Conservation (phyloP, 2,797 vertebrate genomes). For the Sebastes nivosus region DNA sequence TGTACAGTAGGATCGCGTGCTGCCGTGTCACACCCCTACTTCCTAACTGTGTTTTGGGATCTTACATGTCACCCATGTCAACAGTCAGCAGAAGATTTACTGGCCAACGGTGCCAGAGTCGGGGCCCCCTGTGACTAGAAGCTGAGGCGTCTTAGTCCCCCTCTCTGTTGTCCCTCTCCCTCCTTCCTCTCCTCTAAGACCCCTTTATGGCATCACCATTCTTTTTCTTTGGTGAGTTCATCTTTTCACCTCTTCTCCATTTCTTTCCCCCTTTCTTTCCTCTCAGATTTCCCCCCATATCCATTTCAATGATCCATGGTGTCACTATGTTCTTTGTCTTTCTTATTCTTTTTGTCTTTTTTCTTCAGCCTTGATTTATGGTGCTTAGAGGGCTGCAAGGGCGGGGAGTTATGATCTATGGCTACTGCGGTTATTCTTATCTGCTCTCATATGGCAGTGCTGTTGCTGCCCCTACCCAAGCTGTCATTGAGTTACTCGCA, state of each 20-base stretch:
- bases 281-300: background rate
- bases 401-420: slow-evolving; percentile 70
- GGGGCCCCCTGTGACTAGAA: slow-evolving; percentile 53
- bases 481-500: slow-evolving; percentile 53
- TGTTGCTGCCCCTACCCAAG: slow-evolving; percentile 51
- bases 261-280: slow-evolving; percentile 8
- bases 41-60: slow-evolving; percentile 76
- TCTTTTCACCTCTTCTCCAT: slow-evolving; percentile 29
- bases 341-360: slow-evolving; percentile 37
- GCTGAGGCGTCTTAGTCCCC: slow-evolving; percentile 35
- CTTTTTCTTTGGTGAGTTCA: slow-evolving; percentile 17
- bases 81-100: slow-evolving; percentile 79
- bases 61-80: slow-evolving; percentile 77
- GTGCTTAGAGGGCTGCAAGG: slow-evolving; percentile 38
- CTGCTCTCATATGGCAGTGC: slow-evolving; percentile 76
- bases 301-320: background rate
- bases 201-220: slow-evolving; percentile 17
- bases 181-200: background rate
- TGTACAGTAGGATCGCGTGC: background rate
- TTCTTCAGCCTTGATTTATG: slow-evolving; percentile 61
- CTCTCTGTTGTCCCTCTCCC: slow-evolving; percentile 37
- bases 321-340: slow-evolving; percentile 2
- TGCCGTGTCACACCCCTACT: slow-evolving; percentile 45
- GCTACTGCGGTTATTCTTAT: slow-evolving; percentile 80
- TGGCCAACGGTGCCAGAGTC: slow-evolving; percentile 68